Conservation (phyloP, 2,113 vertebrate species). For the Lophura nycthemera region DNA sequence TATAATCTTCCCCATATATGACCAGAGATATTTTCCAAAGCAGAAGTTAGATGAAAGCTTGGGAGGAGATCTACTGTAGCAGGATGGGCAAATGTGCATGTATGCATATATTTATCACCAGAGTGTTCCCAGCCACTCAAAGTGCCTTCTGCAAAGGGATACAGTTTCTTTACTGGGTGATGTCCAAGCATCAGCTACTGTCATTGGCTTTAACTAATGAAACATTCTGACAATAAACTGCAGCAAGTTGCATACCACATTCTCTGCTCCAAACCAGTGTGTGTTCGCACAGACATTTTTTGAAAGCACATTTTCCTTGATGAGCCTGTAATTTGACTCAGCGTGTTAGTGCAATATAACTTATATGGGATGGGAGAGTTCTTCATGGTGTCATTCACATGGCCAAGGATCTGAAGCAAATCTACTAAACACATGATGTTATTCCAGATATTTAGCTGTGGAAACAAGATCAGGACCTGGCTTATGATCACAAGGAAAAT, state of each 20-base stretch:
- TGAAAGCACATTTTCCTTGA: constrained; percentile 19
- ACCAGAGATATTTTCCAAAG: constrained; percentile 44
- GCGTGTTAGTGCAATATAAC: neutral
- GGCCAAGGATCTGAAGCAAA: constrained; percentile 60
- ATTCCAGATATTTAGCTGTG: constrained; percentile 58
- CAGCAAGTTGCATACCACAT: neutral
- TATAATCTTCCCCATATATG: neutral
- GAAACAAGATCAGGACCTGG: constrained; percentile 69
- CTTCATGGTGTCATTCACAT: constrained; percentile 25
- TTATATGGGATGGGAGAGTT: constrained; percentile 30
- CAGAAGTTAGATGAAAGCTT: constrained; percentile 34
- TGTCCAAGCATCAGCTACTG: constrained; percentile 53
- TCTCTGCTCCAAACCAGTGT: neutral
- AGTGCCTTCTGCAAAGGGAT: constrained; percentile 51
- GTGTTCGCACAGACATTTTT: neutral
- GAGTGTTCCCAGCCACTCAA: constrained; percentile 34
- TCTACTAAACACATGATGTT: constrained; percentile 58
- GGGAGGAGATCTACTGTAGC: constrained; percentile 28
- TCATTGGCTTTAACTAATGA: neutral
- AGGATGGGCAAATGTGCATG: constrained; percentile 43
- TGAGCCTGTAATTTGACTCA: constrained; percentile 50
- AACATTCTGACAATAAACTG: constrained; percentile 45
- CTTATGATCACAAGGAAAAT: constrained; percentile 61
- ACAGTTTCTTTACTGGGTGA: constrained; percentile 58
- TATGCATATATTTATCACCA: neutral